Evolutionary conservation across 1,140 invertebrate genomes (phyloP).

Genomic region (Drepana arcuata): DNA sequence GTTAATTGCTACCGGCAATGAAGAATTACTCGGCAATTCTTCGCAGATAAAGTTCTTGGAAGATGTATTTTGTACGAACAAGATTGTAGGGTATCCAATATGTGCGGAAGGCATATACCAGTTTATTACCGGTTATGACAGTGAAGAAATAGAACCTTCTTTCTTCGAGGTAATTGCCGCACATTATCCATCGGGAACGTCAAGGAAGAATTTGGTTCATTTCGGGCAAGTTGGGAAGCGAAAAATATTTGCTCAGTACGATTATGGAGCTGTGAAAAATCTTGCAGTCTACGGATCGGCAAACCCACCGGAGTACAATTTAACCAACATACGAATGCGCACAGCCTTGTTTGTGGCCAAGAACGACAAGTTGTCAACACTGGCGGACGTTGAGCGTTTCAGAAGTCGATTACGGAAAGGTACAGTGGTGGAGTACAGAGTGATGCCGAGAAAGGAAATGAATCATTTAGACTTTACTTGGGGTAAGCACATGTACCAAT

Average conservation of each 20-base stretch:
- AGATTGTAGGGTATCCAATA: slow-evolving; percentile 2
- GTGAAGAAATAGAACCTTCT: slow-evolving; percentile 11
- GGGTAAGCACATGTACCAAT: slow-evolving; percentile 6
- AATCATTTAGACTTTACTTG: slow-evolving; percentile 10
- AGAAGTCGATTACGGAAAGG: slow-evolving; percentile 2
- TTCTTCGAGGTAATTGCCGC: slow-evolving; percentile 6
- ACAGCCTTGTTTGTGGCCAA: slow-evolving; percentile 71
- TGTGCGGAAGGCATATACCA: slow-evolving; percentile 13
- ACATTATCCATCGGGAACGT: slow-evolving; percentile 36
- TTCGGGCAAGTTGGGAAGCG: slow-evolving; percentile 68
- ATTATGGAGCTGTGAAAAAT: slow-evolving; percentile 69
- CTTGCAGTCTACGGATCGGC: slow-evolving; percentile 58
- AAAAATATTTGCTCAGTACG: slow-evolving; percentile 48
- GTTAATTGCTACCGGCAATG: background rate
- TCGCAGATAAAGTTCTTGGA: background rate
- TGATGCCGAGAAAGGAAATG: background rate
- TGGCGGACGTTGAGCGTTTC: slow-evolving; percentile 1
- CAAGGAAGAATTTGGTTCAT: slow-evolving; percentile 77
- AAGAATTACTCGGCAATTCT: slow-evolving; percentile 1
- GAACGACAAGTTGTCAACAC: slow-evolving; percentile 59
- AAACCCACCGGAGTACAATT: slow-evolving; percentile 69
- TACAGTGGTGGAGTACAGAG: slow-evolving; percentile 2
- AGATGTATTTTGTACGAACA: background rate
- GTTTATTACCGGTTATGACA: slow-evolving; percentile 10
- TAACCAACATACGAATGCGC: slow-evolving; percentile 68